Conservation (phyloP, 2,113 vertebrate genomes). For the Pachypanchax playfairii region DNA sequence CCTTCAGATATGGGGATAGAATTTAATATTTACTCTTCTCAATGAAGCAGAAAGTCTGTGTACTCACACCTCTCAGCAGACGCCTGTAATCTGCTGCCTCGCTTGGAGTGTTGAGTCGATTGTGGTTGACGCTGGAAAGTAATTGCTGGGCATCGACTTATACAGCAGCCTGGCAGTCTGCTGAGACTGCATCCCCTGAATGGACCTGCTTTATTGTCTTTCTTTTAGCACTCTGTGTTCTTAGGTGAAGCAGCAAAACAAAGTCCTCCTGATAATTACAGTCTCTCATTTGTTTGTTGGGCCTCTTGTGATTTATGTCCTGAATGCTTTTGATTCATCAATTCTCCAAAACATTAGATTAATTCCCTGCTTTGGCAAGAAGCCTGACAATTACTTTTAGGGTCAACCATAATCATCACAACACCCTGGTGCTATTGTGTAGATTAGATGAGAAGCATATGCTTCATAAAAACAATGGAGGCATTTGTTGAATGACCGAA, state of each 20-base stretch:
- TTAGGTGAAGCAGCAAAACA: slow-evolving; percentile 45
- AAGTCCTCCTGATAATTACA: slow-evolving; percentile 62
- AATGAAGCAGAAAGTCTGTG: background rate
- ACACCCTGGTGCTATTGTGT: slow-evolving; percentile 50
- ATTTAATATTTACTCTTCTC: slow-evolving; percentile 7
- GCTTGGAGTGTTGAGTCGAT: slow-evolving; percentile 11
- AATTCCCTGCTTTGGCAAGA: slow-evolving; percentile 69
- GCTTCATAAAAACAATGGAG: slow-evolving; percentile 50
- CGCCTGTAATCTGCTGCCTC: slow-evolving; percentile 28
- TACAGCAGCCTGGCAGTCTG: slow-evolving; percentile 17
- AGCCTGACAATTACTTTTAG: slow-evolving; percentile 68
- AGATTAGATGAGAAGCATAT: slow-evolving; percentile 58
- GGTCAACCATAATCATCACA: slow-evolving; percentile 65
- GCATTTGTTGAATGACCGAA: slow-evolving; percentile 1
- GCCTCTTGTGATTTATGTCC: slow-evolving; percentile 61
- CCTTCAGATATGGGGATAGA: background rate
- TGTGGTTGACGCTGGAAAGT: slow-evolving; percentile 16
- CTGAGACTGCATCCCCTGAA: slow-evolving; percentile 29
- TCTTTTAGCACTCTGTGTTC: slow-evolving; percentile 24
- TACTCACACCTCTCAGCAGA: slow-evolving; percentile 17
- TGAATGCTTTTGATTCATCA: slow-evolving; percentile 59
- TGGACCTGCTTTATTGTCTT: slow-evolving; percentile 39
- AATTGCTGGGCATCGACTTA: slow-evolving; percentile 19
- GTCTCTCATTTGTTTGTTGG: slow-evolving; percentile 56
- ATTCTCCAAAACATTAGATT: slow-evolving; percentile 63